phyloP scores from a whole-genome alignment of 2,888 invertebrate species.

The Spodoptera littoralis region DNA sequence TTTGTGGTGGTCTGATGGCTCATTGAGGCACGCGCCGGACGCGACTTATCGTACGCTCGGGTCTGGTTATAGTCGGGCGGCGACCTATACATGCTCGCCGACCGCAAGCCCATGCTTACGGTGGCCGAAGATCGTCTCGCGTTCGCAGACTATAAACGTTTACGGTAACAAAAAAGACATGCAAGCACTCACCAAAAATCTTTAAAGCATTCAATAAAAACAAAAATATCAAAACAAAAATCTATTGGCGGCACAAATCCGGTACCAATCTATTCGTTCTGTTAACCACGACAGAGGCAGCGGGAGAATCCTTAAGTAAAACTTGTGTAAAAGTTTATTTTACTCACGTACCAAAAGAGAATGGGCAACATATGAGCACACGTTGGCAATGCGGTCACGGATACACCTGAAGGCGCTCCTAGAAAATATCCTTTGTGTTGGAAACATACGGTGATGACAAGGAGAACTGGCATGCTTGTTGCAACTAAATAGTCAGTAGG shows the following conservation, averaged over 20 bases:
- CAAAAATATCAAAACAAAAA: slow-evolving; percentile 17
- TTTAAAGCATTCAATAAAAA: not conserved
- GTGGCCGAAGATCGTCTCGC: too few relatives aligned
- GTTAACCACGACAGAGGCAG: slow-evolving; percentile 56
- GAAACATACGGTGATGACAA: slow-evolving; percentile 56
- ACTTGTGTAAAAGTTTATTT: slow-evolving; percentile 73
- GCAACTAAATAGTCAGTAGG: not conserved
- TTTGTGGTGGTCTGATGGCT: too few relatives aligned
- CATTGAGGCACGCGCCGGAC: too few relatives aligned
- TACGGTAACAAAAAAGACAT: too few relatives aligned
- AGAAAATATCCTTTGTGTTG: slow-evolving; percentile 70
- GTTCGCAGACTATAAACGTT: too few relatives aligned
- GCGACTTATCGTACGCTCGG: too few relatives aligned
- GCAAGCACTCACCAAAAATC: too few relatives aligned
- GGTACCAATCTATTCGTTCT: slow-evolving; percentile 66
- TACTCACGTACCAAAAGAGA: slow-evolving; percentile 75
- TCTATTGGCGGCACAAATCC: slow-evolving; percentile 60
- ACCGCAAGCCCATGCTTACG: too few relatives aligned
- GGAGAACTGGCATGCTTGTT: slow-evolving; percentile 6
- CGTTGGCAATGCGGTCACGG: slow-evolving; percentile 82
- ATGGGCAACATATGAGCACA: slow-evolving; percentile 81
- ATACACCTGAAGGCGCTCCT: slow-evolving; percentile 74
- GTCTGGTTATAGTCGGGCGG: too few relatives aligned
- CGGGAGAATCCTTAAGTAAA: slow-evolving; percentile 69
- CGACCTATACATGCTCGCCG: too few relatives aligned